Evolutionary conservation across 1,140 invertebrate species (phyloP).

Genomic region (Drosophila ananassae): DNA sequence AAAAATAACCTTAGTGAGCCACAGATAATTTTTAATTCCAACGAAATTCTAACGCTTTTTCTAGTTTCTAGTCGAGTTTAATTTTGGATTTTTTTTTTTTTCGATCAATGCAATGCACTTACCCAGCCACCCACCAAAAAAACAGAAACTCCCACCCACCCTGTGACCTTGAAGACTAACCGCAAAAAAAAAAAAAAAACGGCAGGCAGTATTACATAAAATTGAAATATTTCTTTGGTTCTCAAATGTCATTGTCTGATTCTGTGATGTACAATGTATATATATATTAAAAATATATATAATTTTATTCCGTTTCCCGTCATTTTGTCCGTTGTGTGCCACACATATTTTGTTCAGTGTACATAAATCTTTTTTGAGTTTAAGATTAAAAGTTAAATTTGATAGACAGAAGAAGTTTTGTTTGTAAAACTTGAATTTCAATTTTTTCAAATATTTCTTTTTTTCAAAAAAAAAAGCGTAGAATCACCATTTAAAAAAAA

Average conservation of each 20-base stretch:
- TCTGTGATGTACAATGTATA: slow-evolving; percentile 15
- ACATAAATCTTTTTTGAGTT: slow-evolving; percentile 7
- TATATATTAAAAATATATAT: slow-evolving; percentile 5
- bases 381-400: background rate
- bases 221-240: background rate
- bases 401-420: background rate
- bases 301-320: slow-evolving; percentile 11
- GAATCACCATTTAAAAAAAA: slow-evolving; percentile 6
- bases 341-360: slow-evolving; percentile 3
- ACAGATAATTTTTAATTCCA: slow-evolving; percentile 39
- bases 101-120: slow-evolving; percentile 32
- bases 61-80: slow-evolving; percentile 15
- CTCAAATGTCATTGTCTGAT: slow-evolving; percentile 3
- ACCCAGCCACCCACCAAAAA: slow-evolving; percentile 14
- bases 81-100: slow-evolving; percentile 37
- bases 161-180: slow-evolving; percentile 27
- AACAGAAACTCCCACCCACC: slow-evolving; percentile 5
- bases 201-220: slow-evolving; percentile 3
- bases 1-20: slow-evolving; percentile 12
- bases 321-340: slow-evolving; percentile 2
- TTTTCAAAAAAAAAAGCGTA: slow-evolving; percentile 14
- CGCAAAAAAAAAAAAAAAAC: slow-evolving; percentile 1
- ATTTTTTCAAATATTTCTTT: slow-evolving; percentile 52
- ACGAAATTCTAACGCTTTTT: slow-evolving; percentile 4
- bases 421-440: slow-evolving; percentile 14